phyloP scores from a whole-genome alignment of 2,113 vertebrate species.

The Forbesichthys papilliferus region DNA sequence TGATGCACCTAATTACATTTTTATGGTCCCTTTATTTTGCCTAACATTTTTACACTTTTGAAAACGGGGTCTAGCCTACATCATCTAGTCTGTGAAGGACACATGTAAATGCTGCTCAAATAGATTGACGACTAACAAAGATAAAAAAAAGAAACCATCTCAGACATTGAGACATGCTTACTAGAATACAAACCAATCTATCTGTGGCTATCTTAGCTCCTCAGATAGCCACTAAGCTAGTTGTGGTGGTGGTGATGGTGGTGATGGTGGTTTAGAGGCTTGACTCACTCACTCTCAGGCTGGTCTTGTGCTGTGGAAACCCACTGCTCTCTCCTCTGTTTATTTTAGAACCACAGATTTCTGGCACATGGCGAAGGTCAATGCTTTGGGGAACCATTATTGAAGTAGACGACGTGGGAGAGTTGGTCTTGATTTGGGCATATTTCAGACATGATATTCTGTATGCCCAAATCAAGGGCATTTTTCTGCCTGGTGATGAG shows the following conservation, averaged over 20 bases:
- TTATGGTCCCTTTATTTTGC: too few species aligned
- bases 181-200: neutral
- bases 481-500: neutral
- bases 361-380: constrained; percentile 42
- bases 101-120: too few species aligned
- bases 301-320: constrained; percentile 41
- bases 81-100: too few species aligned
- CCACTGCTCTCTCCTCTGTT: constrained; percentile 32
- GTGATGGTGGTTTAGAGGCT: constrained; percentile 21
- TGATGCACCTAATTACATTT: too few species aligned
- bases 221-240: constrained; percentile 16
- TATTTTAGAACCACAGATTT: constrained; percentile 51
- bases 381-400: constrained; percentile 27
- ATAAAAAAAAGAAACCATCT: too few species aligned
- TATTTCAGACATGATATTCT: constrained; percentile 21
- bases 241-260: constrained; percentile 19
- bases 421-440: constrained; percentile 40
- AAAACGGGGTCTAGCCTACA: too few species aligned
- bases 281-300: constrained; percentile 14
- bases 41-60: too few species aligned
- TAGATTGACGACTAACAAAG: too few species aligned
- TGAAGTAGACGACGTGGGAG: constrained; percentile 15
- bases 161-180: too few species aligned
- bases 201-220: neutral
- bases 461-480: constrained; percentile 6